These are phyloP conservation scores for Otocyon megalotis DNA, from an alignment of 2,113 vertebrate species.

Conservation along the genomic window DNA sequence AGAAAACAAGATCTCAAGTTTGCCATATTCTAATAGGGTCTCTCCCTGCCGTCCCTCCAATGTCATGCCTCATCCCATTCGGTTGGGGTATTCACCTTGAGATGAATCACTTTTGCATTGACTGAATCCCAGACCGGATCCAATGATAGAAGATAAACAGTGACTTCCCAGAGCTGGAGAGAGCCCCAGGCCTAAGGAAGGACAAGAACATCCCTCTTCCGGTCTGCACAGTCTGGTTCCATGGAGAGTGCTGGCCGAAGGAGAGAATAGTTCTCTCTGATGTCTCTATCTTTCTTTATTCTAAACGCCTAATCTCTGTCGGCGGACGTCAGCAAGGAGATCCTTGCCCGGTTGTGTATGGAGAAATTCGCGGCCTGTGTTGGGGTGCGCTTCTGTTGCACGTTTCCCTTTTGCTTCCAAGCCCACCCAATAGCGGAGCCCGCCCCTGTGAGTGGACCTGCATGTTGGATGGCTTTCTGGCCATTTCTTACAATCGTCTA, in stretches of 20 bases:
- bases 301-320: neutral
- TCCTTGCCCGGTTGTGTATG: neutral
- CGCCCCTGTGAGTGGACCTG: rapidly evolving
- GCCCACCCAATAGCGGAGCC: neutral
- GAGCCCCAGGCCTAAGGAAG: neutral
- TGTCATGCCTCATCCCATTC: neutral
- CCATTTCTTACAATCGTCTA: neutral
- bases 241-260: neutral
- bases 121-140: neutral
- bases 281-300: neutral
- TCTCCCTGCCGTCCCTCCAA: rapidly evolving
- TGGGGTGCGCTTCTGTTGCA: neutral
- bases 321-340: neutral
- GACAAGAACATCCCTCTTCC: rapidly evolving
- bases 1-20: neutral
- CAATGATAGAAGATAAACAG: rapidly evolving
- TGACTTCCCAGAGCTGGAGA: neutral
- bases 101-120: neutral
- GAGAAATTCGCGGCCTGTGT: neutral
- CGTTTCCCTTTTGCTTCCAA: neutral
- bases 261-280: neutral
- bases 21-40: rapidly evolving
- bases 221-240: neutral
- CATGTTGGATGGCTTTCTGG: neutral
- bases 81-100: rapidly evolving